Conservation (phyloP, 2,797 vertebrate species). For the Sphenodon punctatus region DNA sequence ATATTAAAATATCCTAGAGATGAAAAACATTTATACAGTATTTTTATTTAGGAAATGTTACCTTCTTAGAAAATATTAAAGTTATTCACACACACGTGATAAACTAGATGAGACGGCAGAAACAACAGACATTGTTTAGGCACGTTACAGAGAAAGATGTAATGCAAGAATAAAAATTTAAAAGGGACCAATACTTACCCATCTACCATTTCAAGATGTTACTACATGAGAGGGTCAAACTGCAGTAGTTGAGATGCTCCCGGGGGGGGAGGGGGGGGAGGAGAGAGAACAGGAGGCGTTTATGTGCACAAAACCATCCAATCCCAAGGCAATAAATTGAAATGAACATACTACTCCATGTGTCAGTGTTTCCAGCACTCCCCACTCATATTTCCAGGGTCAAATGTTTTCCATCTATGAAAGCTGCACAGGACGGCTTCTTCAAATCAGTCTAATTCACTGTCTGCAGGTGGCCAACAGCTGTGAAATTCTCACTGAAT, state of each 20-base stretch:
- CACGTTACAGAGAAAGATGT: not conserved
- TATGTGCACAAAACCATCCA: not conserved
- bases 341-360: not conserved
- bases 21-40: no score
- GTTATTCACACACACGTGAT: not conserved
- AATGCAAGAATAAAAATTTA: not conserved
- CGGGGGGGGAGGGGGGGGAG: no score
- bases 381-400: conserved; percentile 13
- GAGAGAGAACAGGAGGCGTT: no score
- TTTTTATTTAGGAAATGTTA: no score
- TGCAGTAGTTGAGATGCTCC: not conserved
- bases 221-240: not conserved
- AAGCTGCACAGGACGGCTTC: accelerated
- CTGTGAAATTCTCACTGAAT: not conserved
- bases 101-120: not conserved
- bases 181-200: not conserved
- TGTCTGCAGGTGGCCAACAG: not conserved
- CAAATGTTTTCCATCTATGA: not conserved
- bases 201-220: not conserved
- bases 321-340: not conserved
- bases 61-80: no score
- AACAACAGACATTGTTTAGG: not conserved
- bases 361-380: conserved; percentile 14
- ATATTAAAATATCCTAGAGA: no score
- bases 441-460: not conserved